Base-by-base conservation (phyloP, 2,888 invertebrate species). In the Drosophila rellima region DNA sequence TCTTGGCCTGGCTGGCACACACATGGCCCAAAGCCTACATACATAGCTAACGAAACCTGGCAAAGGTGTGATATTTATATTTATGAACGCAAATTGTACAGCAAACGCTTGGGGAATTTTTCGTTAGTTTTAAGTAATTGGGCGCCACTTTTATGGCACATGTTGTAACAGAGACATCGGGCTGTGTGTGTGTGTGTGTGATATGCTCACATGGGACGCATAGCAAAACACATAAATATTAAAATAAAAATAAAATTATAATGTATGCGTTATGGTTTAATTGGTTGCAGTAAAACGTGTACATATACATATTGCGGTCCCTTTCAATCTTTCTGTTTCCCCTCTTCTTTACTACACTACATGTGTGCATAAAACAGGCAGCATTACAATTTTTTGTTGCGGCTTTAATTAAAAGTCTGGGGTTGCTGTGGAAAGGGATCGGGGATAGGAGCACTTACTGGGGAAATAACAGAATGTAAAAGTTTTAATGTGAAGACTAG, bases 51-150 rank as follows among this genome's bases (percentile, higher is more conserved):
- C 73, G 57, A 26, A 70, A 59, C 44, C 70, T 20, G 44, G 71
- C 52, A 61, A 71, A 81, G 87, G 84, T 85, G 84, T 82, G 84
- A 85, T 82, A 83, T 83, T 85, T 86, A 83, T 85, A 83, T 85
- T 86, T 85, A 80, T 81, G 80, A 86, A 78, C 76, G 73, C 74
- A 86, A 83, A 83, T 74, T 74, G 74, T 78, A 65, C 70, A 69
- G 61, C 72, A 70, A 70, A 54, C 68, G 72, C 72, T 63, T 75
- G 69, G 78, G 84, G 75, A 74, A 75, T 75, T 73, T 78, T 85
- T 80, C 74, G 84, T 84, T 85, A 80, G 84, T 86, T 86, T 82
- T 83, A 82, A 83, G 82, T 84, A 86, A 84, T 84, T 84, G 86
- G 84, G 81, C 83, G 77, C 80, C 78, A 75, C 83, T 86, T 80